These are phyloP conservation scores for Drosophila tropicalis DNA, from an alignment of 1,140 invertebrate species.

Conservation along the genomic window DNA sequence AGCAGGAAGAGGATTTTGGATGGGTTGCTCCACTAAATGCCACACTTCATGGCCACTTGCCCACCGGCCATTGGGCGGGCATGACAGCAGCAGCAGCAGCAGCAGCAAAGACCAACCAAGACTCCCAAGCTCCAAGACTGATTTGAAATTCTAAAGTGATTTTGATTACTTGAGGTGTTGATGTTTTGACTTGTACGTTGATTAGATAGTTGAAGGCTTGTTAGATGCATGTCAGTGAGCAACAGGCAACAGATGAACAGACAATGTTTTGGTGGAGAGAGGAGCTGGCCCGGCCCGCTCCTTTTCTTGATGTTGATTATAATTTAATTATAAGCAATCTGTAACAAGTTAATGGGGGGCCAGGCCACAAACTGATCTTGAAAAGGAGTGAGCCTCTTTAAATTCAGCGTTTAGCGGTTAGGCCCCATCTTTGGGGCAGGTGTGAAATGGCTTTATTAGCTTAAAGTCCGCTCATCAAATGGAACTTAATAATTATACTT, in stretches of 20 bases:
- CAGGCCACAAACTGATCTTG: conserved; percentile 49
- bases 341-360: conserved; percentile 69
- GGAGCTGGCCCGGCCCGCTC: conserved; percentile 14
- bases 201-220: conserved; percentile 78
- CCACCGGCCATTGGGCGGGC: conserved; percentile 44
- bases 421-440: conserved; percentile 45
- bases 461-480: conserved; percentile 30
- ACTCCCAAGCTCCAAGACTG: conserved; percentile 64
- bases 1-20: conserved; percentile 19
- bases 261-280: not conserved
- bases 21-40: conserved; percentile 54
- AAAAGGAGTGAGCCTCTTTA: conserved; percentile 12
- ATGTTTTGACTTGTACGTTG: conserved; percentile 82
- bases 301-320: conserved; percentile 64
- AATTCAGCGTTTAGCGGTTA: conserved; percentile 7
- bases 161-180: conserved; percentile 82
- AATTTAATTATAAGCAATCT: conserved; percentile 81
- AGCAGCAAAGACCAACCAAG: conserved; percentile 11
- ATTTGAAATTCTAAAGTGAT: conserved; percentile 82
- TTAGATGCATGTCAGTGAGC: conserved; percentile 74
- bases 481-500: conserved; percentile 12
- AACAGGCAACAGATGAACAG: conserved; percentile 1
- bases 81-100: conserved; percentile 41
- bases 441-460: conserved; percentile 81
- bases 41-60: conserved; percentile 34